A percentile compares a stretch with the other conserved stretches of the same genome.
phyloP scores from a whole-genome alignment of 2,797 vertebrate species.

The Takifugu ocellatus region DNA sequence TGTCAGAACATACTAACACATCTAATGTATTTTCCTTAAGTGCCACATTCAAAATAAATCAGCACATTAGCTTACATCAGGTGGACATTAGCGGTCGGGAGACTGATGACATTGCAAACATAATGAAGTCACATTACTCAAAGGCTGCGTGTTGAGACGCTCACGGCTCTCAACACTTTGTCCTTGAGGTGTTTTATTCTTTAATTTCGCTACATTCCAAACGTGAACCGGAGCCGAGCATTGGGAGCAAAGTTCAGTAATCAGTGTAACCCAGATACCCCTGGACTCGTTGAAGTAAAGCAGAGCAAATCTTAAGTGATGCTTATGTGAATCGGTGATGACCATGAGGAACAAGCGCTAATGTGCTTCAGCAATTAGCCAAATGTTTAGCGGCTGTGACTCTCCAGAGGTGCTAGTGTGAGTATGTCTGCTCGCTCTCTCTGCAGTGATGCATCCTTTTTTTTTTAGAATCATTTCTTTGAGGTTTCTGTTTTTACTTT shows the following conservation, averaged over 20 bases:
- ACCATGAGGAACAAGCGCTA: constrained; percentile 61
- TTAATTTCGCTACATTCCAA: constrained; percentile 1
- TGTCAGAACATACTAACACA: background rate
- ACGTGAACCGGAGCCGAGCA: constrained; percentile 12
- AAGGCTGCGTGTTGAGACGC: background rate
- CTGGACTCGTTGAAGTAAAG: constrained; percentile 43
- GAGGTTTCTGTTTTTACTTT: too few relatives aligned
- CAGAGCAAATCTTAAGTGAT: constrained; percentile 65
- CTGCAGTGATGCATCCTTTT: constrained; percentile 19
- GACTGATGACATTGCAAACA: background rate
- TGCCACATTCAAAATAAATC: background rate
- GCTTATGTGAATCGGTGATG: constrained; percentile 65
- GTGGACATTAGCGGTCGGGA: background rate
- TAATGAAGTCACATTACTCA: constrained; percentile 11
- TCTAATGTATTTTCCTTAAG: background rate
- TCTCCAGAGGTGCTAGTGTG: constrained; percentile 51
- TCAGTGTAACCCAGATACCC: constrained; percentile 26
- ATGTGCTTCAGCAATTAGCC: constrained; percentile 69
- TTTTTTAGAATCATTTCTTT: too few relatives aligned
- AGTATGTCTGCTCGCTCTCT: constrained; percentile 27
- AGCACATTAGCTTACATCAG: background rate
- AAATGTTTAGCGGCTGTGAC: constrained; percentile 69
- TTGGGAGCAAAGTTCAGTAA: constrained; percentile 29
- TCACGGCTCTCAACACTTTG: background rate
- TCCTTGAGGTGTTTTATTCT: constrained; percentile 12